Evolutionary conservation across 1,140 invertebrate species (phyloP), one percentile per base, ranked within the genome.

Genomic region (Riptortus pedestris): DNA sequence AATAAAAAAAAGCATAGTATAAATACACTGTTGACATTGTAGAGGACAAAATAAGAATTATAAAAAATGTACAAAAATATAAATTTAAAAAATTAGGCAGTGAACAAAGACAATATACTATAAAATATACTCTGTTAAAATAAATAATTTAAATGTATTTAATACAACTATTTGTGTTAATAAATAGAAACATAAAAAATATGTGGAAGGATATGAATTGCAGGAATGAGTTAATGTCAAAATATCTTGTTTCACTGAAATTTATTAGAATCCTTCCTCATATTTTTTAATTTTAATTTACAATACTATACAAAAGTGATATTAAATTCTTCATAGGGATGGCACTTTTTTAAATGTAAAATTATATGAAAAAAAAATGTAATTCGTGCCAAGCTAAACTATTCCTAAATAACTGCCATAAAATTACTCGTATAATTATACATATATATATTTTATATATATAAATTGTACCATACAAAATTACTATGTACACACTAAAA

Each of bases 401-500:
- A 55, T 4, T 24, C 24, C 51, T 55, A 55, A 26, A 18, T 55
- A 55, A 55, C 51, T 55, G 51, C 51, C 51, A 24, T 55, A 55
- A 55, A 55, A 24, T 22, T 55, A 55, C 26, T 24, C 51, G 26
- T 55, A 24, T 55, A 14, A 55, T 55, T 55, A 55, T 26, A 55
- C 24, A 27, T 55, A 55, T 24, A 55, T 26, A 55, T 55, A 55
- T 55, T 33, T 22, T 38, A 59, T 33, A 58, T 58, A 24, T 59
- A 59, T 59, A 59, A 59, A 59, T 59, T 59, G 57, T 59, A 59
- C 57, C 57, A 59, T 59, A 59, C 33, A 59, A 59, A 59, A 47
- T 58, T 64, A 64, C 38, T 65, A 65, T 65, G 27, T 65, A 65
- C 64, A 65, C 27, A 61, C 59, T 60, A 65, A 65, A 65, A 38